Evolutionary conservation across 2,797 vertebrate species (phyloP).

Genomic region (Sylvia borin): DNA sequence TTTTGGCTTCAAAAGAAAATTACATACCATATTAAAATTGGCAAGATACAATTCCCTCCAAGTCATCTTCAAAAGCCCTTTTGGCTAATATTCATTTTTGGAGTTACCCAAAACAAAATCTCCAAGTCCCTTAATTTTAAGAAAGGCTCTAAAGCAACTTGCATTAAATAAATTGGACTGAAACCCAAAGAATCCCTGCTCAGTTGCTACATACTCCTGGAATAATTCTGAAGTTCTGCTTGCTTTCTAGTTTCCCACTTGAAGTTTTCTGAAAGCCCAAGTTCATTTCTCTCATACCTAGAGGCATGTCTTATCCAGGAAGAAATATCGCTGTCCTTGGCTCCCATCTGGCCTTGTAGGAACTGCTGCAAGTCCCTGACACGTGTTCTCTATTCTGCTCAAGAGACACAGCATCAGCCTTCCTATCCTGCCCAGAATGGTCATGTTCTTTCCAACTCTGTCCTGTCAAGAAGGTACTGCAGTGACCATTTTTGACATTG

Average conservation of each 20-base stretch:
- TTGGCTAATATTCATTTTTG: background rate
- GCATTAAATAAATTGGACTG: background rate
- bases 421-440: background rate
- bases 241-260: background rate
- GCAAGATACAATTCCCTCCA: background rate
- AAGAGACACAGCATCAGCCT: background rate
- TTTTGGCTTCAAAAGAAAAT: constrained; percentile 61
- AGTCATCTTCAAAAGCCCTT: background rate
- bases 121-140: background rate
- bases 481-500: background rate
- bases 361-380: background rate
- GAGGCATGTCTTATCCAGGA: background rate
- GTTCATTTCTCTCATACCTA: background rate
- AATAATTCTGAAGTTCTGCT: background rate
- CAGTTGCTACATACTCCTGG: background rate
- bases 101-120: background rate
- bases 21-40: background rate
- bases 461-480: background rate
- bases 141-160: background rate
- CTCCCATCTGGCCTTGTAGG: background rate
- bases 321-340: background rate
- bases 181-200: background rate
- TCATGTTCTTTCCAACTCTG: background rate
- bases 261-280: background rate
- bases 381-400: background rate